A percentile compares a stretch with the other conserved stretches of the same genome.
These are phyloP conservation scores for Nyctibius grandis DNA, from an alignment of 2,797 vertebrate genomes.

Conservation along the genomic window DNA sequence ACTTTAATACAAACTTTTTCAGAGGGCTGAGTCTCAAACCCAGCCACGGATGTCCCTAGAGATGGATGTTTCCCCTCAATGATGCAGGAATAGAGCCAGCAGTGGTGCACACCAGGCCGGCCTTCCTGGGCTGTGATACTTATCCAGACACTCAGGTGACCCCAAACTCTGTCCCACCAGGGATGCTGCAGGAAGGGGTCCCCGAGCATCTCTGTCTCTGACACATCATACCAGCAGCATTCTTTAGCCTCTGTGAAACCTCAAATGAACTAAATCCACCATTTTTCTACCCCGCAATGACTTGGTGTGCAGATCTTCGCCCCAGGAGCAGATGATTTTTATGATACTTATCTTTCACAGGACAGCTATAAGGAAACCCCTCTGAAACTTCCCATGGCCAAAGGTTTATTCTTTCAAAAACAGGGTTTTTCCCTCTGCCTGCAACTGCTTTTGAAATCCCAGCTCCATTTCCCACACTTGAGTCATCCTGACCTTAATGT, in stretches of 20 bases:
- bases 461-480: neutral
- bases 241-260: neutral
- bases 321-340: neutral
- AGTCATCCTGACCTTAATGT: neutral
- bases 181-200: neutral
- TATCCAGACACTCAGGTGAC: neutral
- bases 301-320: accelerated
- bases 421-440: neutral
- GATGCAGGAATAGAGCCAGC: neutral
- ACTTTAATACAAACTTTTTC: neutral
- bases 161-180: neutral
- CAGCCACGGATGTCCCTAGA: accelerated
- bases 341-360: neutral
- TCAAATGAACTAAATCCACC: neutral
- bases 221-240: neutral
- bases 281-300: neutral
- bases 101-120: accelerated
- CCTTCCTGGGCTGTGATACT: neutral
- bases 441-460: neutral
- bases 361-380: neutral
- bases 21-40: neutral
- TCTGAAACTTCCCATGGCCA: neutral
- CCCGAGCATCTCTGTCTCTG: neutral
- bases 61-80: neutral
- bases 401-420: neutral